These are phyloP conservation scores for Hepsetus odoe DNA, from an alignment of 2,113 vertebrate species.

Conservation along the genomic window DNA sequence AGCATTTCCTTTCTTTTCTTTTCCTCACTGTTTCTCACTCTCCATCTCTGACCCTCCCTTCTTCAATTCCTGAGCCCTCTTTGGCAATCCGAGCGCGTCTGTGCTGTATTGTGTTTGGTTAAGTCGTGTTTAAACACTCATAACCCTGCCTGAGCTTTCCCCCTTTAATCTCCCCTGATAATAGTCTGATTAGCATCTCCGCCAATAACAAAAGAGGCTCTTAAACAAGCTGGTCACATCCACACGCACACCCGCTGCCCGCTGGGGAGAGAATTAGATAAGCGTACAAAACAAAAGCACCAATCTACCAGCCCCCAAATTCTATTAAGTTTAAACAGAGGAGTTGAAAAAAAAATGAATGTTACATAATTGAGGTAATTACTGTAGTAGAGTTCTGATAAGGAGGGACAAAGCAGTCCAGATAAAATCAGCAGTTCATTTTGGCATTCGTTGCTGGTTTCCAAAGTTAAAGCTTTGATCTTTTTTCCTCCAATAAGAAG, in stretches of 20 bases:
- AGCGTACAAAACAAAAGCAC: conserved; percentile 10
- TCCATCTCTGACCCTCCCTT: neutral
- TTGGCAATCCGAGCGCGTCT: conserved; percentile 18
- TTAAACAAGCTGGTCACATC: conserved; percentile 43
- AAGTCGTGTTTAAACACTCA: conserved; percentile 38
- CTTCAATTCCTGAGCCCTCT: conserved; percentile 2
- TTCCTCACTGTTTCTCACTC: neutral
- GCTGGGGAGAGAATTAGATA: conserved; percentile 41
- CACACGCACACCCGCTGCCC: conserved; percentile 12
- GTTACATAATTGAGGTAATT: conserved; percentile 43
- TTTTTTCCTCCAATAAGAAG: neutral
- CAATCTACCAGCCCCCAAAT: conserved; percentile 24
- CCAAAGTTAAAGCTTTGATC: conserved; percentile 4
- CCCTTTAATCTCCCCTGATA: conserved; percentile 41
- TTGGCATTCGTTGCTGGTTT: neutral
- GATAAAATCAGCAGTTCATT: neutral
- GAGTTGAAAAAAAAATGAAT: conserved; percentile 30
- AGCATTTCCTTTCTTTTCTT: neutral
- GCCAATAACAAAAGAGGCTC: conserved; percentile 41
- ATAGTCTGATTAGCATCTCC: conserved; percentile 48
- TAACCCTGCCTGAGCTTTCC: conserved; percentile 20
- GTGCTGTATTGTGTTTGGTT: conserved; percentile 22
- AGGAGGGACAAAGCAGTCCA: neutral
- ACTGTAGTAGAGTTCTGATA: conserved; percentile 8
- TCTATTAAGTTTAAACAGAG: conserved; percentile 41